Percentiles rank a stretch among this genome's conserved stretches.
Evolutionary conservation across 2,113 vertebrate genomes (phyloP).

Genomic region (Chrysochloris asiatica): DNA sequence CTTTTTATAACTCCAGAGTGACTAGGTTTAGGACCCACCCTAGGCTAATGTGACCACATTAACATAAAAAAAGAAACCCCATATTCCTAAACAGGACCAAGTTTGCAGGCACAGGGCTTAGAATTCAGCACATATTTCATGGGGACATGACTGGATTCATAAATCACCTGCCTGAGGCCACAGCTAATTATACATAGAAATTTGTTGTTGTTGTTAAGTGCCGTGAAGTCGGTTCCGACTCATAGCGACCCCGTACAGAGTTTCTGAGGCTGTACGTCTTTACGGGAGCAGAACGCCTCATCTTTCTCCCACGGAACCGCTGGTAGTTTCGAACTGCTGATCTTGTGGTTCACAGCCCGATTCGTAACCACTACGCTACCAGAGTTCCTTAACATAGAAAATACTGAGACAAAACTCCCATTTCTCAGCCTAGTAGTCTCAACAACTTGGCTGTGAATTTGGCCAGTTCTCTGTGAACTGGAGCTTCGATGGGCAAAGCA

Average conservation of each 20-base stretch:
- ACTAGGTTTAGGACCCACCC: not conserved
- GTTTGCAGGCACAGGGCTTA: not conserved
- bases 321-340: no score
- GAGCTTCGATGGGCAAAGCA: not conserved
- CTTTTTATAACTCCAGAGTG: not conserved
- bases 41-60: not conserved
- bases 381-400: no score
- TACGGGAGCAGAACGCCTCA: no score
- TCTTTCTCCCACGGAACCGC: no score
- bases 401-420: not conserved
- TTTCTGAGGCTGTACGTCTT: no score
- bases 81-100: not conserved
- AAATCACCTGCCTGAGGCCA: not conserved
- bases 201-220: no score
- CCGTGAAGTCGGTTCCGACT: no score
- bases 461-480: not conserved
- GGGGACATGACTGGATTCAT: not conserved
- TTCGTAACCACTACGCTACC: no score
- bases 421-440: not conserved
- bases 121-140: not conserved
- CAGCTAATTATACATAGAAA: not conserved
- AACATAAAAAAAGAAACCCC: not conserved
- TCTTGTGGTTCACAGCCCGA: no score
- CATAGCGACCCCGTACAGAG: no score
- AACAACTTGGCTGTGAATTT: accelerated